Percentiles rank a stretch among this genome's conserved stretches.
These are phyloP conservation scores for Burhinus oedicnemus DNA, from an alignment of 2,113 vertebrate genomes.

Conservation along the genomic window DNA sequence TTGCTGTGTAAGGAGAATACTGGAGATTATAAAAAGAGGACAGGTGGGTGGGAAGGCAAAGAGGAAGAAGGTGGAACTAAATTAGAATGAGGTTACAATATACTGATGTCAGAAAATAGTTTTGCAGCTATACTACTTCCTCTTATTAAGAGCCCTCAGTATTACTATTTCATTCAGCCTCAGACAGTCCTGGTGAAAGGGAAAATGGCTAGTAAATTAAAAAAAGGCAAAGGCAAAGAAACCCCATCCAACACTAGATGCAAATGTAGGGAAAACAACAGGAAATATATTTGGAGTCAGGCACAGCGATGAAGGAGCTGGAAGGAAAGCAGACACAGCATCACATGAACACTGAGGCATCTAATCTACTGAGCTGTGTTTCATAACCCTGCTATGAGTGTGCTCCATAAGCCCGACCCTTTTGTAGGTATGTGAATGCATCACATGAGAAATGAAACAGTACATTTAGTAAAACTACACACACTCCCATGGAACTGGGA, in stretches of 20 bases:
- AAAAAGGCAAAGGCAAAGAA: neutral
- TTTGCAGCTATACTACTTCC: neutral
- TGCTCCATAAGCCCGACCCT: neutral
- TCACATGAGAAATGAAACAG: neutral
- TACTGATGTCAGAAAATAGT: neutral
- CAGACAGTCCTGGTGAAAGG: neutral
- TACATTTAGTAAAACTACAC: neutral
- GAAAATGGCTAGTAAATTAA: neutral
- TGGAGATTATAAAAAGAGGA: neutral
- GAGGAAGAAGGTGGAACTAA: neutral
- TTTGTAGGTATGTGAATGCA: neutral
- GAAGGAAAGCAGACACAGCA: neutral
- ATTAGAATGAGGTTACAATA: neutral
- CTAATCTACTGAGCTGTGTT: neutral
- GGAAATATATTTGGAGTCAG: neutral
- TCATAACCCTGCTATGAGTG: neutral
- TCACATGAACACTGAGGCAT: neutral
- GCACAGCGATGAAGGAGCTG: neutral
- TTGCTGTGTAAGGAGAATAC: neutral
- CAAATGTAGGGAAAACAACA: fast-evolving
- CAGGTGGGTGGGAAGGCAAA: neutral
- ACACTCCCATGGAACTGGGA: neutral
- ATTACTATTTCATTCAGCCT: neutral
- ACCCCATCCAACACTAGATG: neutral
- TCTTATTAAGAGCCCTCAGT: neutral